Conservation (phyloP, 2,113 vertebrate genomes). For the Stegastes partitus region DNA sequence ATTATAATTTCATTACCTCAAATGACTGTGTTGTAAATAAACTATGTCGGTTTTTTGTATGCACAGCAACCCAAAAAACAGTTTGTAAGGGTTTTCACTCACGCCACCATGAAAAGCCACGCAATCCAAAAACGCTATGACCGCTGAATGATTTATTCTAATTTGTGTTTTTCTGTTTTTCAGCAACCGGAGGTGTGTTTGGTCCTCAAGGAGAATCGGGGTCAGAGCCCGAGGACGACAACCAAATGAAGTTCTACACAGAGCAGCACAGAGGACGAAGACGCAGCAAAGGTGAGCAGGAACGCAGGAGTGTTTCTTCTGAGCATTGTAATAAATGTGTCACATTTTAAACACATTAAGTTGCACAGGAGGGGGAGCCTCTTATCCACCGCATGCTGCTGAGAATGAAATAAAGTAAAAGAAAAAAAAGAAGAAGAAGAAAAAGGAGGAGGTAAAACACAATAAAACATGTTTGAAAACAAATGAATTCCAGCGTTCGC, state of each 20-base stretch:
- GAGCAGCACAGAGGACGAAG: constrained; percentile 93
- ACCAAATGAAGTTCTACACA: constrained; percentile 94
- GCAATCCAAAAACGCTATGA: neutral
- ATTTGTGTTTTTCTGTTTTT: constrained; percentile 26
- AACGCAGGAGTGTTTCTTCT: neutral
- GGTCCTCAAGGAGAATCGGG: constrained; percentile 91
- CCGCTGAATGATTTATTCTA: constrained; percentile 26
- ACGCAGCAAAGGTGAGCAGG: constrained; percentile 91
- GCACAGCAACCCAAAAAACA: neutral
- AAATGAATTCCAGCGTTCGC: constrained; percentile 23
- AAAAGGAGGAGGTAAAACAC: neutral
- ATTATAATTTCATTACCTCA: too few species aligned
- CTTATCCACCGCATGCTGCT: constrained; percentile 21
- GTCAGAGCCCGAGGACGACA: constrained; percentile 93
- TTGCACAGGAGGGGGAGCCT: neutral
- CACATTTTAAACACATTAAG: constrained; percentile 38
- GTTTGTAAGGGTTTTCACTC: neutral
- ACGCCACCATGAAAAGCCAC: neutral
- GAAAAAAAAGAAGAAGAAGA: constrained; percentile 12
- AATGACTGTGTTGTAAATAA: neutral
- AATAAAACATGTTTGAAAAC: constrained; percentile 30
- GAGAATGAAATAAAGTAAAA: constrained; percentile 30
- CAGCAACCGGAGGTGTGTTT: constrained; percentile 86
- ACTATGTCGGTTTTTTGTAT: neutral
- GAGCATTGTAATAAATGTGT: constrained; percentile 17